These are phyloP conservation scores for Eulacestoma nigropectus DNA, from an alignment of 2,113 vertebrate genomes.

Conservation along the genomic window DNA sequence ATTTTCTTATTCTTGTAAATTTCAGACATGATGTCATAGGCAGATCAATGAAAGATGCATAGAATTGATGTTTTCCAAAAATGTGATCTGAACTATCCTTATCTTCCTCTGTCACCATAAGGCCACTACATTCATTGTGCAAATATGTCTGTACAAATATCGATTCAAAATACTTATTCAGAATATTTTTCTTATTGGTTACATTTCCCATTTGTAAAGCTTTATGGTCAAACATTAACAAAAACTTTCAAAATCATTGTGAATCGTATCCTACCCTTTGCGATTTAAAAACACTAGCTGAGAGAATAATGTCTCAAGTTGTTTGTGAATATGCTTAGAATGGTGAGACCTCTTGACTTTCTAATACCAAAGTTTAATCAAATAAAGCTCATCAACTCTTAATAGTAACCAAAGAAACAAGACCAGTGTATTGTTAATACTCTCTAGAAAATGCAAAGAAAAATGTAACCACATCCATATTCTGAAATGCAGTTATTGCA, in stretches of 20 bases:
- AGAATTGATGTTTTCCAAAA: background rate
- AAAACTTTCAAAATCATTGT: background rate
- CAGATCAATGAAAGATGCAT: background rate
- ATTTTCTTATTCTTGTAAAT: background rate
- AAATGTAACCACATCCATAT: background rate
- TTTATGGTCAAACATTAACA: background rate
- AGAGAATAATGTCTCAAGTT: background rate
- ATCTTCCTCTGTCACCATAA: background rate
- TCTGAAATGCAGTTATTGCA: background rate
- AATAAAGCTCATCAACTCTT: background rate
- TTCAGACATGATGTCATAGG: background rate
- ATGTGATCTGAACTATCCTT: background rate
- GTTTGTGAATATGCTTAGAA: background rate
- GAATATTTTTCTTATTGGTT: background rate
- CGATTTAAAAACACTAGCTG: background rate
- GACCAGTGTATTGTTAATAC: background rate
- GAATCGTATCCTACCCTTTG: background rate
- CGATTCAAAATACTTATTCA: background rate
- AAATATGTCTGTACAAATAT: background rate
- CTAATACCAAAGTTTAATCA: background rate
- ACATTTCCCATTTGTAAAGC: background rate
- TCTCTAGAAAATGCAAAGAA: background rate
- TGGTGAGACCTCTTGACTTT: background rate
- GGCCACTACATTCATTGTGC: background rate
- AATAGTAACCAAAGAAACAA: background rate